A percentile compares a stretch with the other conserved stretches of the same genome.
Evolutionary conservation across 2,888 invertebrate species (phyloP).

Genomic region (Meiosimyza platycephala): DNA sequence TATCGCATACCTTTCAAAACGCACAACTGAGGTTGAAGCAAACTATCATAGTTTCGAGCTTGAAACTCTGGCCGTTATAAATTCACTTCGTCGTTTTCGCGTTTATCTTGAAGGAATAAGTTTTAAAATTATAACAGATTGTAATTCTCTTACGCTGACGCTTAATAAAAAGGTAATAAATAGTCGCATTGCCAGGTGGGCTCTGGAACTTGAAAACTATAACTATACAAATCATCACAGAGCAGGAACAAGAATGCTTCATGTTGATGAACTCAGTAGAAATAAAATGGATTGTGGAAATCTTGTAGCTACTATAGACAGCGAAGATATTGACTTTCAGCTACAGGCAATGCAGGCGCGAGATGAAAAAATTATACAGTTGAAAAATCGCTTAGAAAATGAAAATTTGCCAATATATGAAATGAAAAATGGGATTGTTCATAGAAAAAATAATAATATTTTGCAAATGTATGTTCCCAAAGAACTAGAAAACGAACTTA

Average conservation of each 20-base stretch:
- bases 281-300: not conserved
- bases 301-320: conserved; percentile 1
- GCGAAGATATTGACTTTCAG: conserved; percentile 22
- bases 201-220: conserved; percentile 30
- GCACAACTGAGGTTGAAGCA: not conserved
- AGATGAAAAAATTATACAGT: conserved; percentile 21
- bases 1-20: conserved; percentile 17
- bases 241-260: conserved; percentile 18
- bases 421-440: not conserved
- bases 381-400: conserved; percentile 21
- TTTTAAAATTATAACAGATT: conserved; percentile 12
- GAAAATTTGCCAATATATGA: not conserved
- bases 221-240: conserved; percentile 26
- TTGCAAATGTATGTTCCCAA: not conserved
- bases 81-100: conserved; percentile 30
- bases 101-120: conserved; percentile 21
- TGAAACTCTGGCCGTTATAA: conserved; percentile 12
- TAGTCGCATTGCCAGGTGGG: conserved; percentile 29
- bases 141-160: conserved; percentile 31
- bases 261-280: conserved; percentile 34
- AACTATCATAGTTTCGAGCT: conserved; percentile 18
- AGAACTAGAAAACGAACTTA: not conserved
- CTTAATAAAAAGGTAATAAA: conserved; percentile 21
- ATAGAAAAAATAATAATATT: not conserved
- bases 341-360: conserved; percentile 25